Base-by-base conservation (phyloP, 2,113 vertebrate genomes). In the Oryzias woworae region DNA sequence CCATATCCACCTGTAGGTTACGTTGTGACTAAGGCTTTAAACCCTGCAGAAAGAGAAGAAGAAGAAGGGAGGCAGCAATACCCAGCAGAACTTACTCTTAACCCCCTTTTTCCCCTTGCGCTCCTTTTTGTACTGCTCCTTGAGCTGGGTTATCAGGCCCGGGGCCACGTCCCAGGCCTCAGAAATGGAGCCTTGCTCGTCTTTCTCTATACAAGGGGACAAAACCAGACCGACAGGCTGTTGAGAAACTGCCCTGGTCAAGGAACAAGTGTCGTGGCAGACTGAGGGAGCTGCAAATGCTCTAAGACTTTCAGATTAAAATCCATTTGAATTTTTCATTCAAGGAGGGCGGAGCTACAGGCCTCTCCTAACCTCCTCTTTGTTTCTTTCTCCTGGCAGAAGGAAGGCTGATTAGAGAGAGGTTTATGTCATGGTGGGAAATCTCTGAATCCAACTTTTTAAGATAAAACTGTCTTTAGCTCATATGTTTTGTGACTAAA, bases 121-220 rank as follows among this genome's bases (percentile, higher is more conserved):
- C 91, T 99, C 97, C 96, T 99, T 98, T 95, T 94, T 98, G 97
- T 99, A 99, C 92, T 98, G 95, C 89, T 99, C 97, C 96, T 99
- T 99, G 91, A 99, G 97, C 93, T 98, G 98, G 93, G 94, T 97
- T 94, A 99, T 98, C 92, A 98, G 92, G 92, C 95, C 94, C 94
- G 97, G 97, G 95, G 98, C 97, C 95, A 99, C 96, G 87, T 98
- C 97, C 97, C 97, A 99, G 83, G 96, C 94, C 94, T 98, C 97
- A 86, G 95, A 94, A 88, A 94, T 92, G 87, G 94, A 93, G 93
- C 93, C 94, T 80, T 95, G 93, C 90, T 98, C 97, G 93, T 98
- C 95, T 93, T 98, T 98, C 88, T 99, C 97, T 99, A 97, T 92
- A 98, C 83, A 93, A 90, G 93, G 83, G 90, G 95, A 92, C 94